A percentile compares a stretch with the other conserved stretches of the same genome.
phyloP scores from a whole-genome alignment of 2,797 vertebrate species.

The Pyrocephalus nanus region DNA sequence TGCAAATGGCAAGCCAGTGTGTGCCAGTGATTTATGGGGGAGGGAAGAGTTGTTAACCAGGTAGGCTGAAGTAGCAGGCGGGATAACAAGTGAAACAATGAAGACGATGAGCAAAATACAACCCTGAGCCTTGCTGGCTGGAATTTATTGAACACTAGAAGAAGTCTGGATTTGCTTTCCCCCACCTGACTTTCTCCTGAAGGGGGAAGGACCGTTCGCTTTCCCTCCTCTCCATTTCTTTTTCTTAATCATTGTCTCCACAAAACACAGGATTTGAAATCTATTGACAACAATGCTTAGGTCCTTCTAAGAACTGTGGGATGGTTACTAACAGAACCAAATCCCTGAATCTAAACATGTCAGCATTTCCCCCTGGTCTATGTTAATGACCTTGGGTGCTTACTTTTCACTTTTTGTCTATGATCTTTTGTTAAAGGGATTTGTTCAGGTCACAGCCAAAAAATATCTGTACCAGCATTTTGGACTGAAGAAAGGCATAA shows the following conservation, averaged over 20 bases:
- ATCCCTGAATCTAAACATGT: background rate
- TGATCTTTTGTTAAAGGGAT: background rate
- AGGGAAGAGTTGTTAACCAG: background rate
- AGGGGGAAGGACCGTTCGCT: background rate
- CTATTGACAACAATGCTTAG: background rate
- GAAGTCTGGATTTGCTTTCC: background rate
- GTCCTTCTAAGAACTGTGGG: background rate
- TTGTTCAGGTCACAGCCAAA: background rate
- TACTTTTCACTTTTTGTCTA: background rate
- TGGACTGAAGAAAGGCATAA: background rate
- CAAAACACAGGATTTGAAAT: background rate
- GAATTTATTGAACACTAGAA: background rate
- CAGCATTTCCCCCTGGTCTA: background rate
- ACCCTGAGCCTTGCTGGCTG: background rate
- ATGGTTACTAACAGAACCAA: background rate
- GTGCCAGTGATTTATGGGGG: background rate
- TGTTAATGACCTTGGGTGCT: background rate
- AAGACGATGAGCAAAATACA: background rate
- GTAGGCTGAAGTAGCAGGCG: background rate
- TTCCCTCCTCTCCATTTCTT: background rate
- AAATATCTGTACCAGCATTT: background rate
- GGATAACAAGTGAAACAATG: background rate
- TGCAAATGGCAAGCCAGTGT: background rate
- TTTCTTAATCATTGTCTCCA: background rate
- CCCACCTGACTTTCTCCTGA: background rate